These are phyloP conservation scores for Xestobium rufovillosum DNA, from an alignment of 2,888 invertebrate species.

Conservation along the genomic window DNA sequence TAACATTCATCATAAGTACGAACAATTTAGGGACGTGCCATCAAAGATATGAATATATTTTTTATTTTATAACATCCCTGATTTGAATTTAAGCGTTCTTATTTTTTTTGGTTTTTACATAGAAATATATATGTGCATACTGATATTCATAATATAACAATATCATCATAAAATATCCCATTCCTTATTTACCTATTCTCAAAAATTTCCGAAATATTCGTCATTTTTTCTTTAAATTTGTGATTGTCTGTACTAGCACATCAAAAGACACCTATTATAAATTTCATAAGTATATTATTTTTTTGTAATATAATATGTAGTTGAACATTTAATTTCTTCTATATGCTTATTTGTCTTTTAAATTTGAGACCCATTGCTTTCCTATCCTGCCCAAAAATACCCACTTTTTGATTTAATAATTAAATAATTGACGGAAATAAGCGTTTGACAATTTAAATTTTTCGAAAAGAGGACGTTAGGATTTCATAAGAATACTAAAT, in stretches of 20 bases:
- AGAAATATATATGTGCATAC: conserved; percentile 11
- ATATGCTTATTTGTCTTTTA: too few species aligned
- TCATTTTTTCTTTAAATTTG: conserved; percentile 24
- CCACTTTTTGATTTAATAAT: too few species aligned
- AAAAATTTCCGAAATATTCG: conserved; percentile 13
- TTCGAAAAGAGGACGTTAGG: too few species aligned
- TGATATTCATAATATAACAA: conserved; percentile 20
- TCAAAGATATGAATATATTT: conserved; percentile 10
- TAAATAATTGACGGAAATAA: too few species aligned
- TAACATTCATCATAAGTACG: conserved; percentile 33
- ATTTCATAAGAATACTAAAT: too few species aligned
- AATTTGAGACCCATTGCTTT: too few species aligned
- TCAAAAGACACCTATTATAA: too few species aligned
- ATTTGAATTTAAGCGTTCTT: conserved; percentile 31
- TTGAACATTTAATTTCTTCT: too few species aligned
- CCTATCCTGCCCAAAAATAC: too few species aligned
- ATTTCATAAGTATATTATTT: conserved; percentile 31
- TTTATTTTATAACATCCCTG: conserved; percentile 23
- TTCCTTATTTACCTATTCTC: conserved; percentile 12
- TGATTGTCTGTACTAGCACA: conserved; percentile 29
- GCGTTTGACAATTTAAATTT: too few species aligned
- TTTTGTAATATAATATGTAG: too few species aligned
- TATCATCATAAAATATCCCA: conserved; percentile 27
- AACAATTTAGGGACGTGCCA: conserved; percentile 27
- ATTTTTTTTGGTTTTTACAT: conserved; percentile 19